Percentiles rank a stretch among this genome's conserved stretches.
These are phyloP conservation scores for Murina feae DNA, from an alignment of 2,113 vertebrate species.

Conservation along the genomic window DNA sequence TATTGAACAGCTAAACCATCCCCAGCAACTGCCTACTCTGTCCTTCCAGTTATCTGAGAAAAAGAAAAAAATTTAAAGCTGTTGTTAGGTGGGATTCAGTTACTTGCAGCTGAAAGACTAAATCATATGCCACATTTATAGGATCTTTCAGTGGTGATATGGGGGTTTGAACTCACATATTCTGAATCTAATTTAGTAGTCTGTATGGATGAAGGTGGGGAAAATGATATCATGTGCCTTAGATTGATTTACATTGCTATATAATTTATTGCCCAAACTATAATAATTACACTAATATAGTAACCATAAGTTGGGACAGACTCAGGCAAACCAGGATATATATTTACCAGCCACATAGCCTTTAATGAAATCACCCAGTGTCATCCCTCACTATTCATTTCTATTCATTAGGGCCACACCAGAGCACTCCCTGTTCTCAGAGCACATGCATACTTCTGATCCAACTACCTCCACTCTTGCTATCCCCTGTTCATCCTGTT, in stretches of 20 bases:
- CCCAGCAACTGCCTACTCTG: background rate
- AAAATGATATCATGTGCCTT: background rate
- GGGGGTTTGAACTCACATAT: background rate
- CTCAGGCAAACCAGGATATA: background rate
- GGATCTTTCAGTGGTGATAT: background rate
- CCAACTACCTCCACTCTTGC: no score
- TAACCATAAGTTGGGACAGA: background rate
- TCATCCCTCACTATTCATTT: background rate
- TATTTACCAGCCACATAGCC: background rate
- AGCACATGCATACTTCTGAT: background rate
- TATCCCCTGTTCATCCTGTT: background rate
- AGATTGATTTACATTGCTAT: background rate
- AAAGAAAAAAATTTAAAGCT: background rate
- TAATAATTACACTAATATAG: background rate
- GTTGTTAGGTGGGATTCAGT: background rate
- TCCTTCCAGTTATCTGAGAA: background rate
- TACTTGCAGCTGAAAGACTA: background rate
- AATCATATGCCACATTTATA: background rate
- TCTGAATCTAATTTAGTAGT: background rate
- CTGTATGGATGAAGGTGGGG: background rate
- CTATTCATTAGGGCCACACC: background rate
- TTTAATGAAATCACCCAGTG: background rate
- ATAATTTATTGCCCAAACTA: background rate
- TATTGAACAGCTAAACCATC: background rate
- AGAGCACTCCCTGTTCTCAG: no score